Evolutionary conservation across 2,888 invertebrate genomes (phyloP).

Genomic region (Vanessa cardui): DNA sequence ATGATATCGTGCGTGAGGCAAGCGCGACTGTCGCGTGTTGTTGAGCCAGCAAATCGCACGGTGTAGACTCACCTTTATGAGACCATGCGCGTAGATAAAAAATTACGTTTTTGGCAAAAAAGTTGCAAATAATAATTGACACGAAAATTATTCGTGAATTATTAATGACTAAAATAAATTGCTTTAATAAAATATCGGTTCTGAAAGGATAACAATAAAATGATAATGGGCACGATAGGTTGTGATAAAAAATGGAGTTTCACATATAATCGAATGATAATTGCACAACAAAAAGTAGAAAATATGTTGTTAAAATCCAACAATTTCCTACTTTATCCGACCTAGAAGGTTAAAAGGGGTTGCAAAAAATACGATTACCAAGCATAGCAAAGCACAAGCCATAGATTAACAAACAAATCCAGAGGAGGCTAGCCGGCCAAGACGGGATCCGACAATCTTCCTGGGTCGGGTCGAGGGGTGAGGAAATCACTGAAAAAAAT

Average conservation of each 20-base stretch:
- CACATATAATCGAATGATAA: background rate
- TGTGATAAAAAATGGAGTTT: background rate
- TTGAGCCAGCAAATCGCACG: conserved; percentile 21
- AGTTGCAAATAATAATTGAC: background rate
- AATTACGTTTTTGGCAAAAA: background rate
- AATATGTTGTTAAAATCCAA: background rate
- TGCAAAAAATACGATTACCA: conserved; percentile 44
- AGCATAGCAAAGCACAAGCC: conserved; percentile 78
- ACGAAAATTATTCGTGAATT: background rate
- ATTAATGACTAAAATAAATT: background rate
- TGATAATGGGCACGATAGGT: conserved; percentile 11
- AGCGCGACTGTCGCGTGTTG: conserved; percentile 28
- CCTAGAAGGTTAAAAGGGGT: conserved; percentile 19
- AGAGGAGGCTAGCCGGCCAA: conserved; percentile 82
- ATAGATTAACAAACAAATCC: conserved; percentile 77
- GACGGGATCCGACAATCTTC: conserved; percentile 73
- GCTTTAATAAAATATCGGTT: background rate
- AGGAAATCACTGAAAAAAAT: conserved; percentile 82
- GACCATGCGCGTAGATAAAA: conserved; percentile 21
- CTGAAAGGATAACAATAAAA: background rate
- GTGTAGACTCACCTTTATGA: conserved; percentile 32
- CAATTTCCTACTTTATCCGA: conserved; percentile 4
- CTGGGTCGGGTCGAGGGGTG: conserved; percentile 84
- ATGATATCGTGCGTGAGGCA: conserved; percentile 58
- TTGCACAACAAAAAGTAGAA: conserved; percentile 1